Evolutionary conservation across 2,797 vertebrate species (phyloP), one percentile per base, ranked within the genome.

Genomic region (Cephalopachus bancanus): DNA sequence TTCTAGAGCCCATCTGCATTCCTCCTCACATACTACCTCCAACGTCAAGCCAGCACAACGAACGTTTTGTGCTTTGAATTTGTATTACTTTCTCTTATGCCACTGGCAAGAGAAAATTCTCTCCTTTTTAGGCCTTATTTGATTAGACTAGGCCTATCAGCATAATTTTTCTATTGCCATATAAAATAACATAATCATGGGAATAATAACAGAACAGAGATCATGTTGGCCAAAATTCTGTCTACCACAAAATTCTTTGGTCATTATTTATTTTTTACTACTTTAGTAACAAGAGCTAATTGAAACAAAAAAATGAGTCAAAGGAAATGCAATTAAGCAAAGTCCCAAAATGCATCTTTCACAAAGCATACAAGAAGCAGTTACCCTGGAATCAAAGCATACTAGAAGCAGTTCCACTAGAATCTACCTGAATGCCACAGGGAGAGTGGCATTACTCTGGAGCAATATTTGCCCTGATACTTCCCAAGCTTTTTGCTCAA

Each of bases 401-500:
- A 5, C 20, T 71, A 71, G 5, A 26, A 93, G 8, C 22, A 87
- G 14, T 78, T 94, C 74, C 26, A 10, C 28, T 79, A 5, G 10
- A 8, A 71, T 81, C n/a, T 57, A 55, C 14, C 19, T n/a, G 71
- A 51, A 81, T 55, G 59, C 12, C 19, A 17, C 16, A 81, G 55
- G 10, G 8, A 89, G 26, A 26, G 17, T 67, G 37, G n/a, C 9
- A 76, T 81, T 51, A 51, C 4, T 72, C 24, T 16, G 16, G 10
- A 89, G 15, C 4, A 16, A 20, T 76, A 80, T 28, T 30, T 51
- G 19, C 12, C 17, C 49, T 26, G 7, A 11, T 60, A 22, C 44
- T n/a, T 71, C 51, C 62, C 67, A 89, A 44, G 37, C 60, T 59
- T 67, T 95, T 89, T 91, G 19, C 14, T 90, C 81, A 55, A 60